Evolutionary conservation across 2,797 vertebrate genomes (phyloP).

Genomic region (Cephalopachus bancanus): DNA sequence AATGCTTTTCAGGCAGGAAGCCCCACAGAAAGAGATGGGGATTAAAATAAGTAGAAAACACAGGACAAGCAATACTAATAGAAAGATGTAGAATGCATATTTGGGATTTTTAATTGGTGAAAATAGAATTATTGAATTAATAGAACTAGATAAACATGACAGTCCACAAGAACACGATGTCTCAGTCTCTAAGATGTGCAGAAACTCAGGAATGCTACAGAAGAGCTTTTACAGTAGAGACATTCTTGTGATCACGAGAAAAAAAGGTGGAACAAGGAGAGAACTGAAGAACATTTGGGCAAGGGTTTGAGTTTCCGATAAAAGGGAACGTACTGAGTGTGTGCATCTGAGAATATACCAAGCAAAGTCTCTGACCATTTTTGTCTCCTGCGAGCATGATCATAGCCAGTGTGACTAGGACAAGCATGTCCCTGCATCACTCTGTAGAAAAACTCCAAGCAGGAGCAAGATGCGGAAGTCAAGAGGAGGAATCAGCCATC

Average conservation of each 20-base stretch:
- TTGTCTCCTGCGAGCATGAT: background rate
- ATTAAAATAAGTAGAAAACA: background rate
- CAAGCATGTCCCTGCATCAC: background rate
- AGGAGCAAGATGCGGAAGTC: background rate
- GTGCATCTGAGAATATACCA: background rate
- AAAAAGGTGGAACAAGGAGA: background rate
- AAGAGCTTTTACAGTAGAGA: background rate
- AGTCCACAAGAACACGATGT: background rate
- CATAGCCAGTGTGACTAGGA: background rate
- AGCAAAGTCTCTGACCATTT: too few species aligned
- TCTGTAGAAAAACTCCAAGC: background rate
- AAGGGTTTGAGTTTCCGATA: background rate
- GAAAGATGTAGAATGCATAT: background rate
- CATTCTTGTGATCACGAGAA: background rate
- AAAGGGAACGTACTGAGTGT: rapidly evolving
- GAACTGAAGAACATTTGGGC: background rate
- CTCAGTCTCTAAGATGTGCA: background rate
- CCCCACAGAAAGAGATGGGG: background rate
- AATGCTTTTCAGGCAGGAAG: background rate
- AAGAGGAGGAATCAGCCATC: background rate
- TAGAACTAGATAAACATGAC: background rate
- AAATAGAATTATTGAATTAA: background rate
- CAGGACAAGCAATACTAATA: background rate
- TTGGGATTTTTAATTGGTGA: background rate
- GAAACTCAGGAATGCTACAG: background rate